Base-by-base conservation (phyloP, 1,140 invertebrate genomes). In the Battus philenor region DNA sequence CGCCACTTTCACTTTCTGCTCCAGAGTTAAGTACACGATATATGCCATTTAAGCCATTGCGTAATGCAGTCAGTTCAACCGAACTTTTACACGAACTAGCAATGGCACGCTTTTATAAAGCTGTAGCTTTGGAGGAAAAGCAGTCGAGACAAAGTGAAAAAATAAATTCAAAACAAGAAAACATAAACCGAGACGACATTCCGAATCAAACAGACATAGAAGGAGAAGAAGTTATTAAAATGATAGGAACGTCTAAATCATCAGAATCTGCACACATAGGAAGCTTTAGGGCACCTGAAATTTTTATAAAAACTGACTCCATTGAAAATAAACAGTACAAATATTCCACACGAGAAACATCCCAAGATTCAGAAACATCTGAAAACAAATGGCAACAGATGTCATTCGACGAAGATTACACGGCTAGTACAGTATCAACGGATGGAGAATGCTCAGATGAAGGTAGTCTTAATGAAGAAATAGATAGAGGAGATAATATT, bases 61-160 rank as follows among this genome's bases (percentile, higher is more conserved):
- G 92, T 4, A 88, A 91, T 50, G 93, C 93, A 0, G 91, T 93
- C 4, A 95, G 93, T 63, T 95, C 93, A 0, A 93, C 92, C 0
- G 93, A 95, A 65, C 79, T 95, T 4, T 81, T 95, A 1, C 93
- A 94, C 58, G 93, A 94, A 64, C 87, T 89, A 11, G 92, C 92
- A 1, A 93, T 95, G 91, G 91, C 91, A 6, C 84, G 93, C 12
- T 93, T 95, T 54, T 93, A 93, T 58, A 88, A 92, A 69, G 93
- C 92, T 1, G 89, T 92, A 0, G 90, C 90, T 16, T 86, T 91
- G 38, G 91, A 94, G 71, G 90, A 94, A 78, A 88, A 89, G 10
- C 88, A 90, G 68, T 85, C 53, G n/a, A 83, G 80, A 67, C 50
- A 54, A 39, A 68, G 68, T 51, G 50, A 58, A 17, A 56, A 54